Evolutionary conservation across 1,140 invertebrate species (phyloP).

Genomic region (Ceratina australensis): DNA sequence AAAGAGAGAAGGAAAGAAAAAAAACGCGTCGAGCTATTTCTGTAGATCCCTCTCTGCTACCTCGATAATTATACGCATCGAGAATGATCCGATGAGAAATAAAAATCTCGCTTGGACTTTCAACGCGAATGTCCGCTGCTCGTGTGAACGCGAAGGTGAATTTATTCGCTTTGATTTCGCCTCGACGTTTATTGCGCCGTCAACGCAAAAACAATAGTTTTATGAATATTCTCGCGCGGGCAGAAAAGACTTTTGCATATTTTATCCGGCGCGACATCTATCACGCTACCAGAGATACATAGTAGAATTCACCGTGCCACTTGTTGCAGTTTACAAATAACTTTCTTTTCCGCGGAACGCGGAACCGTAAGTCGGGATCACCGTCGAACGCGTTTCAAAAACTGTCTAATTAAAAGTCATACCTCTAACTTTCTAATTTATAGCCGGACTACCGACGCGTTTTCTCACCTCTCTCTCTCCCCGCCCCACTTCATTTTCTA

Average conservation of each 20-base stretch:
- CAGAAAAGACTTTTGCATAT: neutral
- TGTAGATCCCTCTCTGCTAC: neutral
- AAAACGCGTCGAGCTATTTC: conserved; percentile 7
- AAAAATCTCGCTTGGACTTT: no score
- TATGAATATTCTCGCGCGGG: neutral
- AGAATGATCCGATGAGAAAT: no score
- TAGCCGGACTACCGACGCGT: neutral
- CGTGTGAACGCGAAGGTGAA: no score
- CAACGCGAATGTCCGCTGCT: neutral
- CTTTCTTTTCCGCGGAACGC: neutral
- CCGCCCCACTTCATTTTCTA: neutral
- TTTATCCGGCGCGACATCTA: neutral
- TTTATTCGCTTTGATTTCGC: neutral
- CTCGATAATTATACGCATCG: no score
- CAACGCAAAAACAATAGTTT: neutral
- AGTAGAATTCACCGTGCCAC: neutral
- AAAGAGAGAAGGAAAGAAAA: neutral
- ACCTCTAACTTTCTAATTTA: conserved; percentile 19
- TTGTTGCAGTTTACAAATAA: conserved; percentile 10
- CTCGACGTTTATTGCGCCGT: neutral
- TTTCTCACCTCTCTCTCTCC: neutral
- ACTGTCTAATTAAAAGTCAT: neutral
- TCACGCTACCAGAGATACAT: neutral
- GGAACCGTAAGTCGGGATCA: neutral
- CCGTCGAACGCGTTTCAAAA: neutral